Conservation (phyloP, 2,888 invertebrate species). For the Ormia ochracea region DNA sequence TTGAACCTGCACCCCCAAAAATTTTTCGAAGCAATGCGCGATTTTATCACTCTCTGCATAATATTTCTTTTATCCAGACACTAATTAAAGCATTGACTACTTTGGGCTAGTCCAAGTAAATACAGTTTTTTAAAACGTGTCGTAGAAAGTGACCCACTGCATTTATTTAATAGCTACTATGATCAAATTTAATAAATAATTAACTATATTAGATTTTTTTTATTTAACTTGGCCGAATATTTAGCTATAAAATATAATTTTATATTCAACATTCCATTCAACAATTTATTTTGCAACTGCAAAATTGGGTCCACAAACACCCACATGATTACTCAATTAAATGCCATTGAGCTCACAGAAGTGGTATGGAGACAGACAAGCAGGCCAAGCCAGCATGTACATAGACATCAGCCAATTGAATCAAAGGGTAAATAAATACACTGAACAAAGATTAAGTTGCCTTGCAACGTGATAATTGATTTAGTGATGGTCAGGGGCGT, state of each 20-base stretch:
- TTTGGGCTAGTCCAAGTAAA: too few species aligned
- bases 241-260: slow-evolving; percentile 3
- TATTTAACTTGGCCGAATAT: neutral
- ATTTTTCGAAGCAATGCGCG: too few species aligned
- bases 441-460: slow-evolving; percentile 9
- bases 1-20: too few species aligned
- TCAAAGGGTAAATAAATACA: neutral
- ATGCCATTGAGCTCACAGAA: neutral
- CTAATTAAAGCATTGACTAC: too few species aligned
- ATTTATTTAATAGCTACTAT: too few species aligned
- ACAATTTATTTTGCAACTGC: slow-evolving; percentile 13
- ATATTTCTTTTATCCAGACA: too few species aligned
- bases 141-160: too few species aligned
- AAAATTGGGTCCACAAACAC: slow-evolving; percentile 3
- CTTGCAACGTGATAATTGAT: slow-evolving; percentile 47
- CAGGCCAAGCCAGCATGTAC: neutral
- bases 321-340: neutral
- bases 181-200: too few species aligned
- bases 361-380: neutral
- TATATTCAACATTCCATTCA: slow-evolving; percentile 12
- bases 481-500: slow-evolving; percentile 27
- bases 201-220: neutral
- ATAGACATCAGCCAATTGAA: too few species aligned
- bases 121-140: too few species aligned
- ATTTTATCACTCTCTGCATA: too few species aligned